phyloP scores from a whole-genome alignment of 1,140 invertebrate species.

The Proales similis region DNA sequence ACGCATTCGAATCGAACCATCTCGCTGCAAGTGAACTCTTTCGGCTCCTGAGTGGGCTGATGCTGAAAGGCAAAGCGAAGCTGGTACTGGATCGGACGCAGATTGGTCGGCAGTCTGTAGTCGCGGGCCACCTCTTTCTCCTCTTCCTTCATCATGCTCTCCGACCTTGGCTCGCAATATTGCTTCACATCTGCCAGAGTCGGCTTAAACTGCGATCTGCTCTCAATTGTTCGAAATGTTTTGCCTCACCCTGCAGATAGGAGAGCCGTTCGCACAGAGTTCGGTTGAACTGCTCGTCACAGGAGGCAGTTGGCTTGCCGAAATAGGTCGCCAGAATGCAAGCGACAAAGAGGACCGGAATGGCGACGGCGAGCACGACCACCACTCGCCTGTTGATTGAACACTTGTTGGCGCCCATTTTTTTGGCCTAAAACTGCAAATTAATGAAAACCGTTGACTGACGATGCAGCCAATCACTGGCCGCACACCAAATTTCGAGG shows the following conservation, averaged over 20 bases:
- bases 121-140: not conserved
- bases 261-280: not conserved
- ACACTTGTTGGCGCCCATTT: not conserved
- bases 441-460: too few relatives aligned
- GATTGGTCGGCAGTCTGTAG: not conserved
- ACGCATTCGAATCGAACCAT: not conserved
- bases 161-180: not conserved
- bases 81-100: not conserved
- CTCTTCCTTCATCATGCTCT: not conserved
- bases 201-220: not conserved
- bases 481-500: too few relatives aligned
- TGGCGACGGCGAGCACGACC: not conserved
- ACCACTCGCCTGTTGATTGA: not conserved
- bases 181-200: not conserved
- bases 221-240: not conserved
- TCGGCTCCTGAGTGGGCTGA: not conserved
- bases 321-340: not conserved
- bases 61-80: not conserved
- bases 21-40: not conserved
- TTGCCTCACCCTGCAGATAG: not conserved
- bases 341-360: not conserved
- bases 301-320: not conserved
- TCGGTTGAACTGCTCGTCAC: not conserved
- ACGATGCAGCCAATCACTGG: too few relatives aligned
- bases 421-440: too few relatives aligned